Evolutionary conservation across 2,797 vertebrate genomes (phyloP), one percentile per base, ranked within the genome.

Genomic region (Champsocephalus esox): DNA sequence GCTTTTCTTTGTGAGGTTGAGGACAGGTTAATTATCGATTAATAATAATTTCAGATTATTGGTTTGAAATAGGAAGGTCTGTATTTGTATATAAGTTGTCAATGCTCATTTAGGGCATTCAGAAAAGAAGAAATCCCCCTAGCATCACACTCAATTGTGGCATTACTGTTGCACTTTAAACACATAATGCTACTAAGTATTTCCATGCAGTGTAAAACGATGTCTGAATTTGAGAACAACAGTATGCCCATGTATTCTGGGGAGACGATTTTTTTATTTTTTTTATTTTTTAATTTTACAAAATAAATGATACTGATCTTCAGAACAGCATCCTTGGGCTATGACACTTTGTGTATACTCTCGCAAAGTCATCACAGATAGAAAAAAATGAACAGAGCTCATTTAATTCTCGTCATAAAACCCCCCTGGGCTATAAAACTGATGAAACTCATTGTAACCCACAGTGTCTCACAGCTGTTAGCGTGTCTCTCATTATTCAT

Each of bases 391-490:
- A 19, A 58, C 9, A 0, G 16, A 55, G 49, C 45, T 48, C 5
- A 51, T 73, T 21, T 49, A 19, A 46, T 44, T 67, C 28, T 34
- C 9, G n/a, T 19, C 45, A 38, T 38, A 41, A 24, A 66, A 44
- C 9, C 49, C 3, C 48, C 4, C 32, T 62, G 19, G 34, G 34
- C 73, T 79, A 34, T 62, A 9, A 17, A 64, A 46, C 19, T 66
- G 72, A 68, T 79, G 50, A 70, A 74, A 63, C 49, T 10, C 17
- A 14, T 54, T 71, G 60, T 34, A 69, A 80, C 55, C 69, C 38
- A n/a, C 17, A 2, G 32, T 9, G 3, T 61, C 19, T 57, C 57
- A 14, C 21, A 8, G 24, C 32, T 72, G 19, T 17, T 19, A 14
- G 21, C n/a, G 62, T 70, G 67, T 64, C 48, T 59, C 48, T 59